Evolutionary conservation across 1,140 invertebrate genomes (phyloP), one percentile per base, ranked within the genome.

Genomic region (Theocolax elegans): DNA sequence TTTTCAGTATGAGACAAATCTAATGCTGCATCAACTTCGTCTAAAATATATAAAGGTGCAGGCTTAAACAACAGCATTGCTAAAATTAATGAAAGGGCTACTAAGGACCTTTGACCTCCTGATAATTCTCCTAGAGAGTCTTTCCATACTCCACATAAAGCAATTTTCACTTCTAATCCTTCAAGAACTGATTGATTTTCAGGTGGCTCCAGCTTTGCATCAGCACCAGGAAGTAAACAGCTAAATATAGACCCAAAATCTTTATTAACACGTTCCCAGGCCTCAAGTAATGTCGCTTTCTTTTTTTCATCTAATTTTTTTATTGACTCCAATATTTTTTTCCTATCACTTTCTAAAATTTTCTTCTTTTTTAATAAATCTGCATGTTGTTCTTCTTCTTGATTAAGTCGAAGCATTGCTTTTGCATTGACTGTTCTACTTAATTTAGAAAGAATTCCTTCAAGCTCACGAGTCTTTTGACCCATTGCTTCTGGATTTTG

Each of bases 1-100:
- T 99, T 99, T 86, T 99, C 96, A 6, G 98, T 99, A 83, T 99
- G 98, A 1, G 95, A 97, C 23, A 99, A 89, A 88, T 99, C 98
- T 3, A 99, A 87, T 4, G 98, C 98, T 7, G 98, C 97, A 85
- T 99, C 98, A 49, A 99, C 96, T 88, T 99, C 98, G 83, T 99
- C 98, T 76, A 99, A 88, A 84, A 99, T 99, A 81, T 99, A 99
- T 12, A 99, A 88, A 1, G 98, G 98, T 13, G 98, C 98, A 6
- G 98, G 98, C 79, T 98, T 98, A 85, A 98, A 99, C 65, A 97
- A 89, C 69, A 99, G 86, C 92, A 99, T 95, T 25, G 98, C 94
- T 71, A 99, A 88, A 74, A 99, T 97, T 8, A 99, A 89, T 2
- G 98, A 99, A 23, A 99, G 87, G 1, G 98, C 98, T 25, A 99